These are phyloP conservation scores for Limanda limanda DNA, from an alignment of 2,113 vertebrate genomes.

Conservation along the genomic window DNA sequence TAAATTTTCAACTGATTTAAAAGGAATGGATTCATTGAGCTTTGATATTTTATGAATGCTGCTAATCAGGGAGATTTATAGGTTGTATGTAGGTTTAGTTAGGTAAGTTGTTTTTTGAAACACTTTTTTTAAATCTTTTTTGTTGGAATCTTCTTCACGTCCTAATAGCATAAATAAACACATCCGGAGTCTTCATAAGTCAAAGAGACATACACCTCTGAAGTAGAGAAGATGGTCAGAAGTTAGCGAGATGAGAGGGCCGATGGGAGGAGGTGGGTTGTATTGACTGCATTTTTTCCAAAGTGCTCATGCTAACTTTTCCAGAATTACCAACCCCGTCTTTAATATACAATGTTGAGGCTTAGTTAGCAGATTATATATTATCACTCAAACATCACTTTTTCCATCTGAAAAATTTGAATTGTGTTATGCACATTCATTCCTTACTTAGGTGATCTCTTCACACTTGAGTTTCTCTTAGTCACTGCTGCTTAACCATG, in stretches of 20 bases:
- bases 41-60: conserved; percentile 8
- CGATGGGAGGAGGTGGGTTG: too few relatives aligned
- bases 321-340: too few relatives aligned
- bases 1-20: not conserved
- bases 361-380: too few relatives aligned
- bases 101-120: not conserved
- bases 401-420: not conserved
- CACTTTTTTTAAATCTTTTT: not conserved
- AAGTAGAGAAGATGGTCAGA: too few relatives aligned
- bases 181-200: too few relatives aligned
- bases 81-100: too few relatives aligned
- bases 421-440: not conserved
- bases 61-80: not conserved
- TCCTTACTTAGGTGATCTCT: conserved; percentile 15
- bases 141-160: not conserved
- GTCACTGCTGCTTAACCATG: conserved; percentile 5
- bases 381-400: not conserved
- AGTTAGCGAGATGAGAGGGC: too few relatives aligned
- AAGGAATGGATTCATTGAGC: not conserved
- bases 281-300: too few relatives aligned
- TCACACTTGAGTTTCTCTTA: not conserved
- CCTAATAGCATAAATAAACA: not conserved
- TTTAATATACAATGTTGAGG: too few relatives aligned
- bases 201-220: too few relatives aligned
- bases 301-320: too few relatives aligned